Conservation (phyloP, 2,888 invertebrate genomes). For the Sympetrum striolatum region DNA sequence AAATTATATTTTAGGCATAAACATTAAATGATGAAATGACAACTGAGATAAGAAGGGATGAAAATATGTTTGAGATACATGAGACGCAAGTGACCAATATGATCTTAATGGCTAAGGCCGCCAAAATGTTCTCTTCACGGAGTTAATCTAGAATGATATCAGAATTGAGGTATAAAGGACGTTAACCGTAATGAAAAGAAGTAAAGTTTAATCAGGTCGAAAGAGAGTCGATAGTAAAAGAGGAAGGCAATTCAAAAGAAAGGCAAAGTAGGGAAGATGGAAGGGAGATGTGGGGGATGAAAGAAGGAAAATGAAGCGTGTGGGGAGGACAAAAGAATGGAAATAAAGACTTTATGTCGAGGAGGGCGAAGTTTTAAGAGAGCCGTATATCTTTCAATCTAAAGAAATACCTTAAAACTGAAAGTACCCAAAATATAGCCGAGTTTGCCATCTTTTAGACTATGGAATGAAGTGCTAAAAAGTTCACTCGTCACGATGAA, state of each 20-base stretch:
- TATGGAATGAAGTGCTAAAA: background rate
- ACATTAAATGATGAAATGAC: too few relatives aligned
- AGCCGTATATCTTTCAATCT: background rate
- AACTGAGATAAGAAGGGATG: too few relatives aligned
- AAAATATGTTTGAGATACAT: too few relatives aligned
- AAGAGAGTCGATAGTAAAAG: background rate
- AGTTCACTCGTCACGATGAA: background rate
- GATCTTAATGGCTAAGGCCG: too few relatives aligned
- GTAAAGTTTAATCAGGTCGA: too few relatives aligned
- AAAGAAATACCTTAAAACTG: background rate
- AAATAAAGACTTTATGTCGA: background rate
- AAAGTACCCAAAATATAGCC: background rate
- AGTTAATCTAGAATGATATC: too few relatives aligned
- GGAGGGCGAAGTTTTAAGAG: background rate
- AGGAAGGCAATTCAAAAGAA: background rate
- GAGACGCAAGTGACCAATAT: too few relatives aligned
- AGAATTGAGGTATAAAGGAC: too few relatives aligned
- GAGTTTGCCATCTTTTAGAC: background rate
- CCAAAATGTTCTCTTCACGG: too few relatives aligned
- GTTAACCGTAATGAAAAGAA: too few relatives aligned
- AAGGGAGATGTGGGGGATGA: too few relatives aligned
- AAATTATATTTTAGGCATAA: too few relatives aligned
- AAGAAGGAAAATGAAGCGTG: background rate
- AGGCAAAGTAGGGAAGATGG: background rate
- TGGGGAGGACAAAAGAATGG: background rate